Evolutionary conservation across 2,888 invertebrate genomes (phyloP).

Genomic region (Margaritifera margaritifera): DNA sequence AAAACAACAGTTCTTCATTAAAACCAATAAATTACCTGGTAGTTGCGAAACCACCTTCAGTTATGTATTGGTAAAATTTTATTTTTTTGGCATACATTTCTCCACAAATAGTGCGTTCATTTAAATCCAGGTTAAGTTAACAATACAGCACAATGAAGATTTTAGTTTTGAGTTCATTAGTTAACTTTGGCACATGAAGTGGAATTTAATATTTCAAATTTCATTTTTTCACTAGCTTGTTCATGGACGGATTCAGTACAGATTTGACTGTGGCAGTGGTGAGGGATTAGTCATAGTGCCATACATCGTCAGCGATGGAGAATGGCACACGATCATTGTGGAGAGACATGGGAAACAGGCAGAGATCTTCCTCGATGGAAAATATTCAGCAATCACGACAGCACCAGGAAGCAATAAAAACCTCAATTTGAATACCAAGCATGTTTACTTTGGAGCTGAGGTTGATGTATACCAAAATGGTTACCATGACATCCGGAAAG

Average conservation of each 20-base stretch:
- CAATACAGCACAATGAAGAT: too few species aligned
- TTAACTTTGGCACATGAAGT: too few species aligned
- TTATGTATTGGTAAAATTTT: too few species aligned
- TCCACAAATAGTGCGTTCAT: too few species aligned
- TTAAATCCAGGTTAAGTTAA: too few species aligned
- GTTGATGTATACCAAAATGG: conserved; percentile 74
- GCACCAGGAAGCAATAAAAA: conserved; percentile 88
- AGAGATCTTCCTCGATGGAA: conserved; percentile 85
- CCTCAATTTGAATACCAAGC: conserved; percentile 87
- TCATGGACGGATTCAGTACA: conserved; percentile 89
- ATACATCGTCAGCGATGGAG: conserved; percentile 86
- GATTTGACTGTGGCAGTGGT: conserved; percentile 94
- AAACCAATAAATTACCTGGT: too few species aligned
- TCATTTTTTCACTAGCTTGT: conserved; percentile 76
- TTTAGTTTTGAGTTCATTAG: too few species aligned
- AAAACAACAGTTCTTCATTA: too few species aligned
- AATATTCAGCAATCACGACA: conserved; percentile 79
- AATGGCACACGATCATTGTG: conserved; percentile 86
- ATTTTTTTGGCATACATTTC: too few species aligned
- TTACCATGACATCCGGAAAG: conserved; percentile 79
- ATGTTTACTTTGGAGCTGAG: conserved; percentile 88
- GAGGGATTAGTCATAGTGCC: conserved; percentile 87
- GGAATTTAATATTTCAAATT: neutral
- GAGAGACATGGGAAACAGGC: conserved; percentile 86
- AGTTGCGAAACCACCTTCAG: too few species aligned